A percentile compares a stretch with the other conserved stretches of the same genome.
phyloP scores from a whole-genome alignment of 2,888 invertebrate species.

The Rambutsinella grinnellia region DNA sequence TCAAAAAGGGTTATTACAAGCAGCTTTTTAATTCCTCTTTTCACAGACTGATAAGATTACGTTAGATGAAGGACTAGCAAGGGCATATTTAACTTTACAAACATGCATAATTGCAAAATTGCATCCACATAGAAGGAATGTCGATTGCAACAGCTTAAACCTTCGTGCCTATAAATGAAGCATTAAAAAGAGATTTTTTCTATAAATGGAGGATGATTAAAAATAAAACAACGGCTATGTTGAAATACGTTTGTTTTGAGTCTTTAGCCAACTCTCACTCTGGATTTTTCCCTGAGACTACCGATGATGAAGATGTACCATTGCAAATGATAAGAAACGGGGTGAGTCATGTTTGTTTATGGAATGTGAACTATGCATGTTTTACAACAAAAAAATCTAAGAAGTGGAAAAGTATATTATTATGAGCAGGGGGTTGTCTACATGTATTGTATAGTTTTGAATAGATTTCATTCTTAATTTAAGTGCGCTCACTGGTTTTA shows the following conservation, averaged over 20 bases:
- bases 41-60: background rate
- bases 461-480: background rate
- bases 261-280: background rate
- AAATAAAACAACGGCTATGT: too few species aligned
- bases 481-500: background rate
- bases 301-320: background rate
- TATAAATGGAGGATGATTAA: too few species aligned
- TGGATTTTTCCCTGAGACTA: background rate
- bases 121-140: background rate
- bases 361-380: background rate
- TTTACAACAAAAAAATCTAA: background rate
- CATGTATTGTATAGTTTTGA: too few species aligned
- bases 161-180: too few species aligned
- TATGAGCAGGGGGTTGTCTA: background rate
- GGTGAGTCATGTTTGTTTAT: background rate
- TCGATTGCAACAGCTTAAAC: background rate
- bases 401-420: background rate
- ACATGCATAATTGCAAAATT: background rate
- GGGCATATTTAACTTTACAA: background rate
- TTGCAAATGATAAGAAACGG: background rate
- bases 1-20: background rate
- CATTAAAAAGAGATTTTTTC: too few species aligned
- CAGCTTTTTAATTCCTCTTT: background rate
- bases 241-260: background rate
- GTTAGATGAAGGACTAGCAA: background rate